A percentile compares a stretch with the other conserved stretches of the same genome.
Conservation (phyloP, 1,140 invertebrate genomes). For the Ctenoplectra terminalis region DNA sequence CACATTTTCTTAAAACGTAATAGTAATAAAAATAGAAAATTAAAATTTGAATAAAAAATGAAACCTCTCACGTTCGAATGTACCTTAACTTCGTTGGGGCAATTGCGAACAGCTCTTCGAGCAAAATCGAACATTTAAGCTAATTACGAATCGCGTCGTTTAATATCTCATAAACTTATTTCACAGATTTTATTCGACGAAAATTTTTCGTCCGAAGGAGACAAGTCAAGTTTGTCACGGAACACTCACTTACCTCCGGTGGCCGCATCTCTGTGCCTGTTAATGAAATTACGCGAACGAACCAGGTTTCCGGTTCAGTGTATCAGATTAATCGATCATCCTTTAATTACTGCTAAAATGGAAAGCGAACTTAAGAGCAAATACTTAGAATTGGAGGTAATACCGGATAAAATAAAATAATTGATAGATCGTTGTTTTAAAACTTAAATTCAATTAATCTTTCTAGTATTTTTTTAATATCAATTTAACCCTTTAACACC, state of each 20-base stretch:
- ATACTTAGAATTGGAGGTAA: constrained; percentile 70
- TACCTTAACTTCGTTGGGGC: too few relatives aligned
- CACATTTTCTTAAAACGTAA: too few relatives aligned
- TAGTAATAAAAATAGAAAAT: too few relatives aligned
- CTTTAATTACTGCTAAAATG: constrained; percentile 63
- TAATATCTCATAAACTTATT: too few relatives aligned
- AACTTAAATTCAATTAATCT: background rate
- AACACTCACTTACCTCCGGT: constrained; percentile 89
- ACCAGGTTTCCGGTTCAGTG: constrained; percentile 85
- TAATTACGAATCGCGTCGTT: background rate
- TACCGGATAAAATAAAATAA: background rate
- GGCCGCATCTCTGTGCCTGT: constrained; percentile 88
- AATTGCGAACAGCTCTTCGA: too few relatives aligned
- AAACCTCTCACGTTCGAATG: too few relatives aligned
- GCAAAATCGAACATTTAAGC: too few relatives aligned
- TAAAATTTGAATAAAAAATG: too few relatives aligned
- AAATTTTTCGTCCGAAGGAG: constrained; percentile 77
- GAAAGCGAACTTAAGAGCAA: constrained; percentile 61
- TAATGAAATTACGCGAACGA: constrained; percentile 87
- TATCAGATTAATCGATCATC: constrained; percentile 69
- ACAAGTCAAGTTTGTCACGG: constrained; percentile 82
- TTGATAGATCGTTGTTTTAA: too few relatives aligned
- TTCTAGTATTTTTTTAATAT: background rate
- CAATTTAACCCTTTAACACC: too few relatives aligned
- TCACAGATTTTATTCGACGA: constrained; percentile 74